Conservation (phyloP, 2,113 vertebrate species). For the Nyctibius bracteatus region DNA sequence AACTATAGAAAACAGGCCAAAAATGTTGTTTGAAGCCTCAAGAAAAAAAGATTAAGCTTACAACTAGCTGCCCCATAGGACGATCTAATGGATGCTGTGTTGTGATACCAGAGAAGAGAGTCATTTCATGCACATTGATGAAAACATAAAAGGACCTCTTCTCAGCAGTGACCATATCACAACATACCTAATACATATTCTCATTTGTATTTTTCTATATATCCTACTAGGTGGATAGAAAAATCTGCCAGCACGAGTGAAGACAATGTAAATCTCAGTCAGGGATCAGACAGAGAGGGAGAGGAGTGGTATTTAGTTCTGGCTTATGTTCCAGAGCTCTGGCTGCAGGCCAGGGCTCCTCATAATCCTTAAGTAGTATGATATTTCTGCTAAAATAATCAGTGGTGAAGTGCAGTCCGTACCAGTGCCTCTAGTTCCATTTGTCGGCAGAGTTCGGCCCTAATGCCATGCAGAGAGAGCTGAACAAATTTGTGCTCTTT, state of each 20-base stretch:
- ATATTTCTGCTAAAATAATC: constrained; percentile 41
- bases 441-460: background rate
- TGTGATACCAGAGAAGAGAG: background rate
- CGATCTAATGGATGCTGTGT: background rate
- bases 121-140: background rate
- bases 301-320: background rate
- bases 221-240: background rate
- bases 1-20: background rate
- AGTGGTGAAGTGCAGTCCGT: background rate
- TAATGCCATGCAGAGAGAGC: background rate
- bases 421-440: background rate
- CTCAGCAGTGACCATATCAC: background rate
- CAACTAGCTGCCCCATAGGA: background rate
- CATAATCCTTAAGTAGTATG: constrained; percentile 26
- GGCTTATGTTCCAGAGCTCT: background rate
- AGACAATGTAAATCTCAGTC: background rate
- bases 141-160: background rate
- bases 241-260: background rate
- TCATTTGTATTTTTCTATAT: background rate
- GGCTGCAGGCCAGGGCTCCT: constrained; percentile 13
- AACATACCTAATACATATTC: background rate
- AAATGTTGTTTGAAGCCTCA: background rate
- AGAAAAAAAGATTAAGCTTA: background rate
- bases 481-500: background rate
- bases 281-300: background rate